Evolutionary conservation across 2,113 vertebrate species (phyloP).

Genomic region (Entomyzon cyanotis): DNA sequence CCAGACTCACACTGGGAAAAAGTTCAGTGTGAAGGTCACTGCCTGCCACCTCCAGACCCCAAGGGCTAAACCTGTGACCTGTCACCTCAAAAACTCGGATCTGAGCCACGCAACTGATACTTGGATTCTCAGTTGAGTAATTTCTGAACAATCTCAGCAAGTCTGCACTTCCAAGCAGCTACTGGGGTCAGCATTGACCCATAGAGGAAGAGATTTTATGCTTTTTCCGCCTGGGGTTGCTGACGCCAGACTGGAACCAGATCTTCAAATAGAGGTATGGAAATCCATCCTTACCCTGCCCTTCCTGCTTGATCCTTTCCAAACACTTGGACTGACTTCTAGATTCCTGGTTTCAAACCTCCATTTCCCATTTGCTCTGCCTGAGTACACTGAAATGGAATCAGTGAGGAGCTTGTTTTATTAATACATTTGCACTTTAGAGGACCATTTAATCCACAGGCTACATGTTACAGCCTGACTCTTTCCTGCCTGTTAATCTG

Average conservation of each 20-base stretch:
- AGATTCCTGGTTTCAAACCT: background rate
- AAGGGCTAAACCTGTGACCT: background rate
- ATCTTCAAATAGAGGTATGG: background rate
- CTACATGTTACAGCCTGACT: background rate
- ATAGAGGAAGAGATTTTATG: background rate
- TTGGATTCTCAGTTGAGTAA: background rate
- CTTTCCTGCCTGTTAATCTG: constrained; percentile 26
- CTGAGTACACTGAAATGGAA: background rate
- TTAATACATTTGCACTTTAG: constrained; percentile 21
- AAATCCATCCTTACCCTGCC: background rate
- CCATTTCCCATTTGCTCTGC: background rate
- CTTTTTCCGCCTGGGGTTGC: background rate
- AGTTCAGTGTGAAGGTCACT: background rate
- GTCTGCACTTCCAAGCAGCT: background rate
- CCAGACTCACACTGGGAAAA: background rate
- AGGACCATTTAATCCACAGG: background rate
- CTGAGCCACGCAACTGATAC: background rate
- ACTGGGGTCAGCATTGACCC: background rate
- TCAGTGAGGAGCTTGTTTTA: background rate
- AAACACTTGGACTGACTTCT: background rate
- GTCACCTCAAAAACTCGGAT: background rate
- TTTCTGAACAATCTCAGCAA: background rate
- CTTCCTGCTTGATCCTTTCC: background rate
- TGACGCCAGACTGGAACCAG: rapidly evolving
- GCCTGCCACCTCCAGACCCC: background rate